Conservation (phyloP, 2,797 vertebrate genomes). For the Chromobotia macracanthus region DNA sequence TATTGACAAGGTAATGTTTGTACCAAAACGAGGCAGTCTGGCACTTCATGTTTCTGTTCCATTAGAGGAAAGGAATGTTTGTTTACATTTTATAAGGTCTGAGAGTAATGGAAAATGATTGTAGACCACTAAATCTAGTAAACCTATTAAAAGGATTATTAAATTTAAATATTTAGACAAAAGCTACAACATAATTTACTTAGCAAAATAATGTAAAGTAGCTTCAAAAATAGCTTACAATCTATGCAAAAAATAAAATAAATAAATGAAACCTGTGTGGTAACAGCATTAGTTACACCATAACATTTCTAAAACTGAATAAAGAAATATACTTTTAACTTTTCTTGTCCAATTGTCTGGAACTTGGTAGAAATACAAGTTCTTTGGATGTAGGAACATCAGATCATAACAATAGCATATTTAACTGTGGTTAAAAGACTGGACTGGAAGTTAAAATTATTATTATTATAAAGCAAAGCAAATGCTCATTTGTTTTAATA, state of each 20-base stretch:
- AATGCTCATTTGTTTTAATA: neutral
- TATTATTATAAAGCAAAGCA: neutral
- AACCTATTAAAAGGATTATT: neutral
- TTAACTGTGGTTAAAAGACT: neutral
- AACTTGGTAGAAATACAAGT: neutral
- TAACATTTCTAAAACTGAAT: no score
- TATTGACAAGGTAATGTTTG: neutral
- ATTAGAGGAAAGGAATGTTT: neutral
- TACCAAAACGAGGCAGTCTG: neutral
- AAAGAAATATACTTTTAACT: no score
- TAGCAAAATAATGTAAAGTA: neutral
- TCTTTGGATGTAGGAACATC: neutral
- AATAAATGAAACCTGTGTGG: no score
- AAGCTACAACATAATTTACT: neutral
- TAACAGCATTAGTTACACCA: no score
- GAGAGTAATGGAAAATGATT: neutral
- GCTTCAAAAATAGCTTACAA: neutral
- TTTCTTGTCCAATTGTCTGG: neutral
- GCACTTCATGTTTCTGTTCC: neutral
- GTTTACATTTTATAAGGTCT: conserved; percentile 10
- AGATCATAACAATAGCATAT: conserved; percentile 2
- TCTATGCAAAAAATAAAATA: neutral
- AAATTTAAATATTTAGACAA: neutral
- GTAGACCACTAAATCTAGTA: neutral
- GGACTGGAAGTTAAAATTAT: neutral